Conservation (phyloP, 2,113 vertebrate species). For the Embiotoca jacksoni region DNA sequence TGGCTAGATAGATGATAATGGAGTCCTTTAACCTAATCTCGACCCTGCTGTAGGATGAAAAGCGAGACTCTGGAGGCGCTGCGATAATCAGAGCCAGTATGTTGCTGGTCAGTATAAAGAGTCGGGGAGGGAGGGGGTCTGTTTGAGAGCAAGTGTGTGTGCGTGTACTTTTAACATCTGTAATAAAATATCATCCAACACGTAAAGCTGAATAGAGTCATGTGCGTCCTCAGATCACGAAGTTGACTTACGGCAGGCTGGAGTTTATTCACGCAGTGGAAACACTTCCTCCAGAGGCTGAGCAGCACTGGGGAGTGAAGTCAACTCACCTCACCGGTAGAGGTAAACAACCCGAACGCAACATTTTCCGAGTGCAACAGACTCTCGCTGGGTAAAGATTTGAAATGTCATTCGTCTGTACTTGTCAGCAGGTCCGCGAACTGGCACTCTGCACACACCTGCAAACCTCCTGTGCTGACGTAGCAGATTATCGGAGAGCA, state of each 20-base stretch:
- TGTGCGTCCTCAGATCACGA: constrained; percentile 3
- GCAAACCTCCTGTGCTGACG: neutral
- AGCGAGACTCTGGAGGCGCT: constrained; percentile 28
- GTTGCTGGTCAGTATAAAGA: constrained; percentile 36
- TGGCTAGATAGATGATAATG: constrained; percentile 53
- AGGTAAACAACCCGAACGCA: constrained; percentile 17
- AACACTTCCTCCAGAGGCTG: constrained; percentile 28
- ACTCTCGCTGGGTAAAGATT: constrained; percentile 22
- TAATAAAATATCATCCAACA: constrained; percentile 12
- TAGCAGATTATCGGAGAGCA: neutral
- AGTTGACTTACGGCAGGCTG: neutral
- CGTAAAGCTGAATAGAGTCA: constrained; percentile 28
- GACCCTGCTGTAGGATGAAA: constrained; percentile 55
- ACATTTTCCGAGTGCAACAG: constrained; percentile 4
- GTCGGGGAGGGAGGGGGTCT: neutral
- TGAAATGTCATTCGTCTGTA: constrained; percentile 12
- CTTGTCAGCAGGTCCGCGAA: neutral
- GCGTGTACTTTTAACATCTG: constrained; percentile 1
- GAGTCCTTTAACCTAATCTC: constrained; percentile 59
- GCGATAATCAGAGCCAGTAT: constrained; percentile 42
- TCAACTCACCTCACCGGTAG: constrained; percentile 10
- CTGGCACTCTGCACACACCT: neutral
- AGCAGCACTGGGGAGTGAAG: constrained; percentile 25
- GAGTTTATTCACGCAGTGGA: constrained; percentile 31
- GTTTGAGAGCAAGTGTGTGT: neutral